These are phyloP conservation scores for Lissocephala sabroskyi DNA, from an alignment of 2,888 invertebrate species.

Conservation along the genomic window DNA sequence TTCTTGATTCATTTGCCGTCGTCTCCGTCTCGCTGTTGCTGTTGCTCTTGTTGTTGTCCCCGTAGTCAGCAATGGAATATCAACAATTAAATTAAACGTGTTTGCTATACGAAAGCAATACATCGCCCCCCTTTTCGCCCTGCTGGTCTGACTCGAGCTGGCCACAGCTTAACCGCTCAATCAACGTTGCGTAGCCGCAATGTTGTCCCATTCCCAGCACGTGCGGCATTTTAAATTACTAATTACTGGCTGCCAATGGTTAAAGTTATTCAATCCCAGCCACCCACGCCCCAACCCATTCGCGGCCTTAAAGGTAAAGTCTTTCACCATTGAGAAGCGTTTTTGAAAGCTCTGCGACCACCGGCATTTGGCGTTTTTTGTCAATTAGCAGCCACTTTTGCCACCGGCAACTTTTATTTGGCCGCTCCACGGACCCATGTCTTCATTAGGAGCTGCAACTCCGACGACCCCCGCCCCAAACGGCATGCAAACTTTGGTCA, in stretches of 20 bases:
- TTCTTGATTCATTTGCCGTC: neutral
- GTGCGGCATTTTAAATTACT: constrained; percentile 60
- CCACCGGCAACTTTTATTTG: constrained; percentile 29
- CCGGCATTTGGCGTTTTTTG: neutral
- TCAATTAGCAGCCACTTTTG: too few species aligned
- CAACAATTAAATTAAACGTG: constrained; percentile 64
- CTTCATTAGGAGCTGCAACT: constrained; percentile 1
- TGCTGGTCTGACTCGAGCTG: neutral
- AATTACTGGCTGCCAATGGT: constrained; percentile 36
- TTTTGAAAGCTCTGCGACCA: too few species aligned
- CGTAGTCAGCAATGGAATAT: constrained; percentile 52
- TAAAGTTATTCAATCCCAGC: neutral
- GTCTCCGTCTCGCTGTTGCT: too few species aligned
- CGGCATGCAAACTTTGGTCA: too few species aligned
- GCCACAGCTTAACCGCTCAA: constrained; percentile 44
- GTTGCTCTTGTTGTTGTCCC: constrained; percentile 18
- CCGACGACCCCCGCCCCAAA: too few species aligned
- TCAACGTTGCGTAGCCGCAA: constrained; percentile 37
- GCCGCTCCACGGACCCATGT: neutral
- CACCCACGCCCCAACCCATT: too few species aligned
- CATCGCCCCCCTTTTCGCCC: neutral
- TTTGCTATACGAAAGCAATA: constrained; percentile 47
- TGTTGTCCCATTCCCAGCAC: constrained; percentile 39
- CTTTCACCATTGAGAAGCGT: constrained; percentile 10
- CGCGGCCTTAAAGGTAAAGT: too few species aligned